Evolutionary conservation across 2,888 invertebrate species (phyloP).

Genomic region (Calameuta idolon): DNA sequence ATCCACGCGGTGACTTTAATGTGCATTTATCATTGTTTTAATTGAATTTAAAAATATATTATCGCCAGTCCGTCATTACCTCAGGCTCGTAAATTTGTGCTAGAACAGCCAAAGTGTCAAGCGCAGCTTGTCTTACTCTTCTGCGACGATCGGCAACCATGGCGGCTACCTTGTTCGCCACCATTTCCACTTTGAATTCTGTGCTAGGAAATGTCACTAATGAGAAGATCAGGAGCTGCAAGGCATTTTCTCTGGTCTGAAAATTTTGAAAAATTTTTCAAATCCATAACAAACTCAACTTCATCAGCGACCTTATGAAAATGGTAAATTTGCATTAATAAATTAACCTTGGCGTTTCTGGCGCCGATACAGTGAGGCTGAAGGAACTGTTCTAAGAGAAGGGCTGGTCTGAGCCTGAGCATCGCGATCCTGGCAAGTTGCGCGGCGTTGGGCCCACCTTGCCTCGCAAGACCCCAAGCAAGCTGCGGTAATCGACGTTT

Average conservation of each 20-base stretch:
- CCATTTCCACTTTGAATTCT: conserved; percentile 67
- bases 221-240: conserved; percentile 82
- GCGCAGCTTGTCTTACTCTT: conserved; percentile 81
- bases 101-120: conserved; percentile 83
- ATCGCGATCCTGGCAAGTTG: conserved; percentile 64
- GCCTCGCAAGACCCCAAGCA: conserved; percentile 66
- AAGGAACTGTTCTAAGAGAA: conserved; percentile 69
- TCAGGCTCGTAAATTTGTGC: conserved; percentile 73
- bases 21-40: not conserved
- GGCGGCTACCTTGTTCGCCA: conserved; percentile 53
- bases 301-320: not conserved
- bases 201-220: conserved; percentile 83
- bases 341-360: conserved; percentile 58
- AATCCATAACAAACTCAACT: not conserved
- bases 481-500: conserved; percentile 64
- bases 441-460: conserved; percentile 69
- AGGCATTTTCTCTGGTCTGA: conserved; percentile 78
- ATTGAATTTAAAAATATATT: not conserved
- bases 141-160: conserved; percentile 73
- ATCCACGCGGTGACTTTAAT: not conserved
- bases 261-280: conserved; percentile 22
- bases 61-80: conserved; percentile 31
- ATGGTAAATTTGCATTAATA: not conserved
- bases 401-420: conserved; percentile 68
- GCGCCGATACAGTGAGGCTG: conserved; percentile 65